A percentile compares a stretch with the other conserved stretches of the same genome.
These are phyloP conservation scores for Melopsittacus undulatus DNA, from an alignment of 2,797 vertebrate species.

Conservation along the genomic window DNA sequence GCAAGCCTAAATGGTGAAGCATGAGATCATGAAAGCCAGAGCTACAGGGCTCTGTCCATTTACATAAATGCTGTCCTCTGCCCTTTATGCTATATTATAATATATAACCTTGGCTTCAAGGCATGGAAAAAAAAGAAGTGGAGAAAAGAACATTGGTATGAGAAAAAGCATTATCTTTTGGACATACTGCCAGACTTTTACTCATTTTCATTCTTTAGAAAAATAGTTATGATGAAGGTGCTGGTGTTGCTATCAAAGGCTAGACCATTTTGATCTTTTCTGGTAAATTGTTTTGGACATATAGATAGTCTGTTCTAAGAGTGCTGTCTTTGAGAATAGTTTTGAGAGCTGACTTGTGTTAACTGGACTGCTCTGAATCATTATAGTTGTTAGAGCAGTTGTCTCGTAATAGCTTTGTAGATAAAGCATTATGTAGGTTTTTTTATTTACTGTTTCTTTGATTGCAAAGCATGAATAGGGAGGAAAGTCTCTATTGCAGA, in stretches of 20 bases:
- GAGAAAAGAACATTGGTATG: not conserved
- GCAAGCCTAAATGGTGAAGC: not conserved
- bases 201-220: not conserved
- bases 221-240: not conserved
- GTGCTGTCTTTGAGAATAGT: not conserved
- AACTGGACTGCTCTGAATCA: not conserved
- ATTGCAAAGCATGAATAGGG: not conserved
- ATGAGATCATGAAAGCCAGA: not conserved
- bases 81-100: not conserved
- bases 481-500: not conserved
- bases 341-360: not conserved
- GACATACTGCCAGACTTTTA: not conserved
- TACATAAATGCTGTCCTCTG: not conserved
- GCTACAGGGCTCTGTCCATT: not conserved
- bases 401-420: slow-evolving; percentile 8
- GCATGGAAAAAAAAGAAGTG: not conserved
- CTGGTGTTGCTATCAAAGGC: not conserved
- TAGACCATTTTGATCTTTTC: not conserved
- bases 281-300: not conserved
- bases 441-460: slow-evolving; percentile 33
- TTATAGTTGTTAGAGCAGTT: not conserved
- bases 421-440: not conserved
- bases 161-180: not conserved
- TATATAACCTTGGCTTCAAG: not conserved
- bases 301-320: not conserved